Conservation (phyloP, 2,113 vertebrate genomes). For the Gopherus flavomarginatus region DNA sequence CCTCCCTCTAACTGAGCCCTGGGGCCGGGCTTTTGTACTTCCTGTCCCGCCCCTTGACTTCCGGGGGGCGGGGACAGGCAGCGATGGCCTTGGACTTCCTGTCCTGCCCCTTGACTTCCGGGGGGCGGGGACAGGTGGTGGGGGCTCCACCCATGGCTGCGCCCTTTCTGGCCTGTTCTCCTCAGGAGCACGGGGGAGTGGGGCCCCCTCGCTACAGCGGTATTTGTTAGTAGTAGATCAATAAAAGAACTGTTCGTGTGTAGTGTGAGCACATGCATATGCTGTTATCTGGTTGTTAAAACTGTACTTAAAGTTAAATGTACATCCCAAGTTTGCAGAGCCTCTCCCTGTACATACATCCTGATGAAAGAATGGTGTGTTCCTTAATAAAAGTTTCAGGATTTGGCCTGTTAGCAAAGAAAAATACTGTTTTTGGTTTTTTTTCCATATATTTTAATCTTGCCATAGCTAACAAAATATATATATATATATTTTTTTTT, state of each 20-base stretch:
- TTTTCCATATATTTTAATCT: not conserved
- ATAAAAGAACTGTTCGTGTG: not conserved
- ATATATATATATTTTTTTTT: not conserved
- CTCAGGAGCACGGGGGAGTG: too few relatives aligned
- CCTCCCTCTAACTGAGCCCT: too few relatives aligned
- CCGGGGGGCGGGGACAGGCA: too few relatives aligned
- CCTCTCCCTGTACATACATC: not conserved
- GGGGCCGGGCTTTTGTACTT: too few relatives aligned
- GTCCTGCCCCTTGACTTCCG: too few relatives aligned
- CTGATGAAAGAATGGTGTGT: not conserved
- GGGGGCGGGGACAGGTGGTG: too few relatives aligned
- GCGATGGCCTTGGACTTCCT: too few relatives aligned
- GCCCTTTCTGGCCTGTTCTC: too few relatives aligned
- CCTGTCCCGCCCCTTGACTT: too few relatives aligned
- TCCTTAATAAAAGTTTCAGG: not conserved
- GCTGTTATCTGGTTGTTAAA: not conserved
- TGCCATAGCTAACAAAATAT: not conserved
- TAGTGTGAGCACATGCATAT: not conserved
- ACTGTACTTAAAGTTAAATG: not conserved
- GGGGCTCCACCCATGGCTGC: too few relatives aligned
- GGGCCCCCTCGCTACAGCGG: not conserved
- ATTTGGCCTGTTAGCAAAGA: not conserved
- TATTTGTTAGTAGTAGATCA: not conserved
- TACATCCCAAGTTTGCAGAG: not conserved
- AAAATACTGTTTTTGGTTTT: not conserved